Evolutionary conservation across 2,888 invertebrate species (phyloP), one percentile per base, ranked within the genome.

Genomic region (Xylota sylvarum): DNA sequence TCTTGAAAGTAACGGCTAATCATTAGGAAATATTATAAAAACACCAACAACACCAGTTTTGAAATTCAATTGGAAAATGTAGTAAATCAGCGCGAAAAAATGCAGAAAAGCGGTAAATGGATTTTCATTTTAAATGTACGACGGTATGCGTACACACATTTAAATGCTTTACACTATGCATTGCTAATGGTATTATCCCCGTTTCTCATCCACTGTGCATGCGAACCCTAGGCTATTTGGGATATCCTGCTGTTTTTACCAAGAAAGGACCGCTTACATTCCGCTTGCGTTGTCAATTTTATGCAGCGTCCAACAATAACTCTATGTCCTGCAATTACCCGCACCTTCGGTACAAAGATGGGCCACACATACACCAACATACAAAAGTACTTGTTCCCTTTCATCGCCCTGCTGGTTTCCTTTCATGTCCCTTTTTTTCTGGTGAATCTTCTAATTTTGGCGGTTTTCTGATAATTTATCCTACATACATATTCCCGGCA

Each of bases 231-330:
- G 52, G 62, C 48, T 27, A 69, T 48, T 35, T 37, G 32, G 35
- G 43, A 58, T 23, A 67, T 72, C 85, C 85, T 81, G 85, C 85
- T 81, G 85, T 56, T 77, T 77, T 81, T 86, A 43, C 67, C 40
- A 19, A 72, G 81, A 86, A 86, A 81, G 76, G 76, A 73, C 81
- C 77, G 81, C 77, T 77, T 86, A 73, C 85, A 67, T 86, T 86
- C 72, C 85, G 85, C 85, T 81, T 81, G 85, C 77, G 76, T 86
- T 86, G 81, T 81, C 77, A 86, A 77, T 23, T 86, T 81, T 86
- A 56, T 55, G 77, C 70, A 86, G 72, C 72, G 81, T 73, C 67
- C 77, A 77, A 72, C 77, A 86, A 77, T 69, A 81, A 77, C 60
- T 69, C 56, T 43, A 86, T 81, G 81, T 77, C 81, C 77, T 73